Evolutionary conservation across 2,113 vertebrate genomes (phyloP).

Genomic region (Cettia cetti): DNA sequence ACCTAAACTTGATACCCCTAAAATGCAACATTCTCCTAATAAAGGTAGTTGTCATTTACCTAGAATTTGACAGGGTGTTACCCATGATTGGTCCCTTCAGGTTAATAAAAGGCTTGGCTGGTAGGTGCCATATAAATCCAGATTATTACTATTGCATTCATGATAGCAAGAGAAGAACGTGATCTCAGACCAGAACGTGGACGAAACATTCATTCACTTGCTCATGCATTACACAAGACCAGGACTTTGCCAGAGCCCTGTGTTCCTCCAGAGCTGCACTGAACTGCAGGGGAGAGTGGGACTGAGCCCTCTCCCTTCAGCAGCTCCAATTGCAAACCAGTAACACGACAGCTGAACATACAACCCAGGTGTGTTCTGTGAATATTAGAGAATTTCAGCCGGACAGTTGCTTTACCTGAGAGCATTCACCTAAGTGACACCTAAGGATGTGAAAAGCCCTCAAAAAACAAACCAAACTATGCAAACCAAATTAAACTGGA

Average conservation of each 20-base stretch:
- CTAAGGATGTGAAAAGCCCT: neutral
- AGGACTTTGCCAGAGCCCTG: neutral
- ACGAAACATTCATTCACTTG: neutral
- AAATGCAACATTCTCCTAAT: neutral
- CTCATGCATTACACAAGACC: neutral
- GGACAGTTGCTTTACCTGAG: neutral
- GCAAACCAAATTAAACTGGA: neutral
- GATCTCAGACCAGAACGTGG: neutral
- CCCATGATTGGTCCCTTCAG: neutral
- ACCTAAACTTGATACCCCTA: neutral
- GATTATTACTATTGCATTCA: neutral
- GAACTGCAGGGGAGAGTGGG: neutral
- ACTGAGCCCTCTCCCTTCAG: neutral
- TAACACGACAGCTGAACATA: neutral
- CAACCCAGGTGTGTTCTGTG: neutral
- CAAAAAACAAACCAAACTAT: slow-evolving; percentile 4
- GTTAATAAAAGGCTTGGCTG: neutral
- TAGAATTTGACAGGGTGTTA: neutral
- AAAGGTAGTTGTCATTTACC: neutral
- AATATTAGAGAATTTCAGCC: neutral
- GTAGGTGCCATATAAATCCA: neutral
- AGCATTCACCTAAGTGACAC: slow-evolving; percentile 2
- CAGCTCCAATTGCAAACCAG: neutral
- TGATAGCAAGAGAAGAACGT: neutral
- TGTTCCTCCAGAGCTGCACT: neutral